These are phyloP conservation scores for Melanocharis versteri DNA, from an alignment of 2,113 vertebrate genomes.

Conservation along the genomic window DNA sequence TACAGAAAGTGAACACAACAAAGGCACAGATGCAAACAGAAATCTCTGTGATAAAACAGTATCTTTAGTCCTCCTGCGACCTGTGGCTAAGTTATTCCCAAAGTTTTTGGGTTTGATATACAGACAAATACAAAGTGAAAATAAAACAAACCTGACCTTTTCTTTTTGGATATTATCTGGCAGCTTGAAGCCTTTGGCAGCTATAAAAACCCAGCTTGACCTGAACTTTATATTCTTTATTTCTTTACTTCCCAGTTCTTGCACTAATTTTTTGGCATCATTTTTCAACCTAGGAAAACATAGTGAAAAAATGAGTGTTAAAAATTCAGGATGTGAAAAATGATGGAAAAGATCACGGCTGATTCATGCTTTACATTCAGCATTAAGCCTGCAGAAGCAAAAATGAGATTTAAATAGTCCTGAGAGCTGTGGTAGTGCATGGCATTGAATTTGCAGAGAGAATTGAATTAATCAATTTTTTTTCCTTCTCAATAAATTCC, in stretches of 20 bases:
- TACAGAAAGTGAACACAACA: neutral
- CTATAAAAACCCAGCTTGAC: slow-evolving; percentile 77
- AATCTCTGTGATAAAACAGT: neutral
- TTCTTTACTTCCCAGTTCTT: slow-evolving; percentile 72
- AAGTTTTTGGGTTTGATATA: neutral
- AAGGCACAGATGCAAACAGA: neutral
- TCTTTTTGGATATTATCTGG: slow-evolving; percentile 68
- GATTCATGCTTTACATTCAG: neutral
- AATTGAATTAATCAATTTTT: neutral
- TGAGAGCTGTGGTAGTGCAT: neutral
- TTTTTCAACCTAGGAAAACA: slow-evolving; percentile 52
- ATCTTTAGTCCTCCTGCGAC: neutral
- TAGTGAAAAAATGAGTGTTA: neutral
- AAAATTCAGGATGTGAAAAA: neutral
- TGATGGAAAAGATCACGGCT: neutral
- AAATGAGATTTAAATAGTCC: neutral
- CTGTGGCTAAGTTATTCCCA: neutral
- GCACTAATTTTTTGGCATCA: slow-evolving; percentile 30
- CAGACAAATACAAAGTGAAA: neutral
- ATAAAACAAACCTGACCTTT: slow-evolving; percentile 65
- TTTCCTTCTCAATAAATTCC: neutral
- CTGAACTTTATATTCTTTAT: slow-evolving; percentile 70
- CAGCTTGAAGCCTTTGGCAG: slow-evolving; percentile 70
- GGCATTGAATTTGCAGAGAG: neutral
- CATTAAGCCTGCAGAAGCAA: neutral